Evolutionary conservation across 2,797 vertebrate genomes (phyloP).

Genomic region (Sebastes trivittatus): DNA sequence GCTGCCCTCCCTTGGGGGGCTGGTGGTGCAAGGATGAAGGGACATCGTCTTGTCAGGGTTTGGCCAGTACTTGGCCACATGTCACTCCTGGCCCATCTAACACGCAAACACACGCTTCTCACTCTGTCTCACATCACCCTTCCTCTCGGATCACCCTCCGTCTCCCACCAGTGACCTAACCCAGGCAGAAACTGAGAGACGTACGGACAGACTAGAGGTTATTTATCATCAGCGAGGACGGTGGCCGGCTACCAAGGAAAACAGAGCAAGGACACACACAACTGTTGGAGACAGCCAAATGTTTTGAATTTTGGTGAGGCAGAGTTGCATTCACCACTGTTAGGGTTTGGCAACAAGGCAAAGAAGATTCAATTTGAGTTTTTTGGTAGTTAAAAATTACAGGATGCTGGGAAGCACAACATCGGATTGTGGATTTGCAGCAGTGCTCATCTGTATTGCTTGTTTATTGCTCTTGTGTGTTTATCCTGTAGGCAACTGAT

Average conservation of each 20-base stretch:
- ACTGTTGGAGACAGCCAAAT: background rate
- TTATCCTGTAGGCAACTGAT: background rate
- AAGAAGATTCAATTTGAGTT: background rate
- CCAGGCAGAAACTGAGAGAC: slow-evolving; percentile 54
- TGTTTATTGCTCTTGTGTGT: background rate
- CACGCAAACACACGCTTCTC: slow-evolving; percentile 47
- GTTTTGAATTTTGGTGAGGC: background rate
- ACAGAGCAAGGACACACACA: background rate
- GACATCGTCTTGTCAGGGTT: slow-evolving; percentile 63
- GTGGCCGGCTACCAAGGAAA: background rate
- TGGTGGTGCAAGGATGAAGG: slow-evolving; percentile 44
- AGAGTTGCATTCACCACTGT: background rate
- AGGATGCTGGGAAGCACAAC: background rate
- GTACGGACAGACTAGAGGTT: slow-evolving; percentile 12
- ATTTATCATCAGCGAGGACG: slow-evolving; percentile 14
- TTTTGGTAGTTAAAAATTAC: background rate
- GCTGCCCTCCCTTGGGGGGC: slow-evolving; percentile 64
- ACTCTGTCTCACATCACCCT: slow-evolving; percentile 58
- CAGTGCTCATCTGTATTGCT: background rate
- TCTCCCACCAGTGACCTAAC: slow-evolving; percentile 54
- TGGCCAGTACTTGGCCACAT: slow-evolving; percentile 62
- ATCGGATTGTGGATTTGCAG: background rate
- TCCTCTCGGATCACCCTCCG: slow-evolving; percentile 56
- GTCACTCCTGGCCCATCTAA: slow-evolving; percentile 65
- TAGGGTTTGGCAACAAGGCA: background rate